Conservation (phyloP, 2,113 vertebrate genomes). For the Conger conger region DNA sequence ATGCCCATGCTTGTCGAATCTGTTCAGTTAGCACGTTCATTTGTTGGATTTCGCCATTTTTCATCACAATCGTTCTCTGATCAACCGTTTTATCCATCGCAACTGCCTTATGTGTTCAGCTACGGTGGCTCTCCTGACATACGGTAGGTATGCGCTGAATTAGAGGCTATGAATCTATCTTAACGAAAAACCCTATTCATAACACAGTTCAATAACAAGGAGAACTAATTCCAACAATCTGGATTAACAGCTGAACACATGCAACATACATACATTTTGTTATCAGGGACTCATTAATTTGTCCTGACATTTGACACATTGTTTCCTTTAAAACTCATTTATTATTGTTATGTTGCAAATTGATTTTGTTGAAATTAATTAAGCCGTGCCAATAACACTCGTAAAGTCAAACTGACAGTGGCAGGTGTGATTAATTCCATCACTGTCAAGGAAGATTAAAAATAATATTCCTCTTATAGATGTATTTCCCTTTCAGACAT, state of each 20-base stretch:
- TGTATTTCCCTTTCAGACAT: neutral
- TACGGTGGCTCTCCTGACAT: neutral
- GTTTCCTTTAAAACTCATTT: conserved; percentile 21
- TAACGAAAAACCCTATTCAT: neutral
- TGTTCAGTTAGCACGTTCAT: neutral
- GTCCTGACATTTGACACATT: conserved; percentile 20
- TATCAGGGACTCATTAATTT: conserved; percentile 26
- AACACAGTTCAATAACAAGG: neutral
- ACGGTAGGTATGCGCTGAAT: neutral
- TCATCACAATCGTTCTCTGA: neutral
- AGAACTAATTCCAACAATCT: neutral
- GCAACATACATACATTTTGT: neutral
- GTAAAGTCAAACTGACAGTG: conserved; percentile 20
- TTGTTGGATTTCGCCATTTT: neutral
- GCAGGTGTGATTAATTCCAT: conserved; percentile 27
- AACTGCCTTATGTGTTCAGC: neutral
- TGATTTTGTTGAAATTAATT: conserved; percentile 29
- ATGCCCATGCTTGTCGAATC: neutral
- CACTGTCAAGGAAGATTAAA: conserved; percentile 26
- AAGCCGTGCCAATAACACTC: conserved; percentile 21
- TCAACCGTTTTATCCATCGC: neutral
- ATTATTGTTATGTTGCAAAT: conserved; percentile 34
- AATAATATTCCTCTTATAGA: neutral
- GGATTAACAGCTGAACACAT: neutral
- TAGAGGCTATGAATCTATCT: neutral